Evolutionary conservation across 2,888 invertebrate genomes (phyloP), one percentile per base, ranked within the genome.

Genomic region (Apoda limacodes): DNA sequence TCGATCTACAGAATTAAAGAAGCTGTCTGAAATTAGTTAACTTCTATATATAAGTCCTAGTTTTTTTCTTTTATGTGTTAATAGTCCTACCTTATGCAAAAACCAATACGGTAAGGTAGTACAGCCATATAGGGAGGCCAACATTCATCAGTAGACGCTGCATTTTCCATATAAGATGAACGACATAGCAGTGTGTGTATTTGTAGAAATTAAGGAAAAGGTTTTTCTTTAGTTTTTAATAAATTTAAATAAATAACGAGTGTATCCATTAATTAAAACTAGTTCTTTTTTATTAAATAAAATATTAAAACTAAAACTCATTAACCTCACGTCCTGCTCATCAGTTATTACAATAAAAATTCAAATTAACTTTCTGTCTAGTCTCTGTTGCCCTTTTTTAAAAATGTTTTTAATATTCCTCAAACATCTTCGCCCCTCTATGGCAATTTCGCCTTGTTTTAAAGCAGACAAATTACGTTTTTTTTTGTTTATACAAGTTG

Each of bases 341-440:
- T 60, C 58, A 55, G 58, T 65, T 65, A 60, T 69, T 63, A 57
- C 64, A 64, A 65, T 66, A 63, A 60, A 62, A 66, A 60, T 60
- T 63, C 66, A 68, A 76, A 74, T 65, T 66, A 65, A 59, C 61
- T 58, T 59, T 57, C 53, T 56, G 57, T 59, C 50, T 52, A 51
- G 51, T 54, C 46, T 47, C 49, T 52, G 63, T 64, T 65, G 65
- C 66, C 60, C 58, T 68, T 71, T 68, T 71, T 69, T 67, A 59
- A 69, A 74, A 68, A 60, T 64, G 66, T 71, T 76, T 76, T 78
- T 78, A 76, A 80, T 76, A 78, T 78, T 78, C 74, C 54, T 52
- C 58, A 42, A 42, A 53, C 59, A 72, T 75, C 72, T 74, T 71
- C 65, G 57, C 60, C 36, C 55, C 52, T 61, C 62, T 67, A 65